Evolutionary conservation across 2,113 vertebrate species (phyloP), one percentile per base, ranked within the genome.

Genomic region (Phrynosoma blainvillii): DNA sequence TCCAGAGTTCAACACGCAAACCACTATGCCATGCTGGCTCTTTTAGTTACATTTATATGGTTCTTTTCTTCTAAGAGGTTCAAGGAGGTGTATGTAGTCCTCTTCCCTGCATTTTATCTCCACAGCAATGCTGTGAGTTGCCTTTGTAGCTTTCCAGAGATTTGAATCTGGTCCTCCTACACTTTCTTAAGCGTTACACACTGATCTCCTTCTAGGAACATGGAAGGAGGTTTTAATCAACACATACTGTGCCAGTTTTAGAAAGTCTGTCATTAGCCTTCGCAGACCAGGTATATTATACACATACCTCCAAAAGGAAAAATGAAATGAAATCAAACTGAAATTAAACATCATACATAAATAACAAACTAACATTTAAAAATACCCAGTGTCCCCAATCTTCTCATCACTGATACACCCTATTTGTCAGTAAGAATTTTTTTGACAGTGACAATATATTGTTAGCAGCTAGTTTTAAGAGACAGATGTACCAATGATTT

Each of bases 401-500:
- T 87, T 27, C 36, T 62, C 36, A 5, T 42, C 20, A 59, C 18
- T 65, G 42, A 27, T 76, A 71, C 18, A 73, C 5, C 1, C 8
- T 78, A 32, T 90, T 93, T 85, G 59, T 70, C 85, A 84, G 3
- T 54, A 4, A 6, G 47, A 7, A 47, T 47, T 47, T 47, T 54
- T 25, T 56, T 87, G 36, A 4, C 75, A 36, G 9, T 0, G 1
- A 80, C n/a, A 36, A 7, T 91, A 1, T 89, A 54, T 90, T 86
- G 42, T 54, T 62, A 87, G 75, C 56, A 92, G n/a, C 52, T 80
- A 77, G 74, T 90, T 74, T 82, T 87, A 90, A 68, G 54, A 93
- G 77, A 80, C 74, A 93, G 30, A 30, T 83, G 87, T 91, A 83
- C 79, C 82, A 89, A 75, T 76, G 40, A 14, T 74, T 84, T 93